phyloP scores from a whole-genome alignment of 2,113 vertebrate species.

The Pollimyrus isidori region DNA sequence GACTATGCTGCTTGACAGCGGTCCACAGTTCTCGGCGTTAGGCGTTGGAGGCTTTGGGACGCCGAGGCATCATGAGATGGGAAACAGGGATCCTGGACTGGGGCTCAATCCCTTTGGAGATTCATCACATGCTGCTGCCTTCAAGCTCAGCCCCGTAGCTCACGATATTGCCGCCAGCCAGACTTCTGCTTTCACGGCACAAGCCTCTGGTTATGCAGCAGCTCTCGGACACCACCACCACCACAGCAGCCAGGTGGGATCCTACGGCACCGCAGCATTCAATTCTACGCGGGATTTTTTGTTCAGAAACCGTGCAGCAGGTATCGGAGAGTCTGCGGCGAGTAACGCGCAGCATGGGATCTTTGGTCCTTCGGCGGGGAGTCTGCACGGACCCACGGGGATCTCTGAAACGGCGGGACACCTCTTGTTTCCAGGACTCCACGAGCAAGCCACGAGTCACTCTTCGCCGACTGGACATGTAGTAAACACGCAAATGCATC shows the following conservation, averaged over 20 bases:
- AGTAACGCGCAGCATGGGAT: conserved; percentile 77
- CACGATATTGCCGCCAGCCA: conserved; percentile 88
- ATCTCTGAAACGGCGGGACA: conserved; percentile 84
- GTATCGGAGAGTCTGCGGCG: conserved; percentile 71
- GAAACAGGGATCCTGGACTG: conserved; percentile 78
- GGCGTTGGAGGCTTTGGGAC: conserved; percentile 89
- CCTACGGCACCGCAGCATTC: conserved; percentile 84
- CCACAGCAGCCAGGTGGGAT: conserved; percentile 83
- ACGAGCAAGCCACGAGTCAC: conserved; percentile 86
- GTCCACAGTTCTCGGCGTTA: conserved; percentile 89
- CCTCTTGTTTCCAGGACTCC: conserved; percentile 90
- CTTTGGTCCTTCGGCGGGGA: conserved; percentile 71
- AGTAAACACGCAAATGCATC: conserved; percentile 89
- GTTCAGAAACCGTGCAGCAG: conserved; percentile 83
- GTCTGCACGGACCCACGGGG: conserved; percentile 78
- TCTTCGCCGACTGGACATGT: conserved; percentile 81
- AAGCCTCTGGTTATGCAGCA: conserved; percentile 84
- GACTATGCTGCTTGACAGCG: conserved; percentile 96
- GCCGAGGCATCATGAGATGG: conserved; percentile 76
- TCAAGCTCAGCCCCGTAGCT: conserved; percentile 72
- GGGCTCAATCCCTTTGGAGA: conserved; percentile 83
- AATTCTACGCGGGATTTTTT: conserved; percentile 95
- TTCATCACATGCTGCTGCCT: conserved; percentile 73
- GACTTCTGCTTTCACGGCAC: conserved; percentile 91
- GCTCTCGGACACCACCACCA: conserved; percentile 65